Conservation (phyloP, 2,113 vertebrate genomes). For the Ceyx melanurus region DNA sequence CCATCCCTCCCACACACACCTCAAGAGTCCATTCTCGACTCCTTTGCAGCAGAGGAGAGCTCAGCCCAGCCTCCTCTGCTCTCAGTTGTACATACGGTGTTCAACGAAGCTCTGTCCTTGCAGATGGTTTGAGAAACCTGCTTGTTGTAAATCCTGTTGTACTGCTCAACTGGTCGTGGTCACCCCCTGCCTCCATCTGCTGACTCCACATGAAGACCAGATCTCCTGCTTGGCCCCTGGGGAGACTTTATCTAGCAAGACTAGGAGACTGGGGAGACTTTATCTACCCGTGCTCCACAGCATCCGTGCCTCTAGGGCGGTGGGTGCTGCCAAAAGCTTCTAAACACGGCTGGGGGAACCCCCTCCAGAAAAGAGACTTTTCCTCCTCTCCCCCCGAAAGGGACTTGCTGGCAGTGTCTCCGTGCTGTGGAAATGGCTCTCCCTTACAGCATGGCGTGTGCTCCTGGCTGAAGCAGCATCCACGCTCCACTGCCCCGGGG, state of each 20-base stretch:
- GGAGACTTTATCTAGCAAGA: not conserved
- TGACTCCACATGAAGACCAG: not conserved
- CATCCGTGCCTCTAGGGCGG: not conserved
- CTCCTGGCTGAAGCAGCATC: not conserved
- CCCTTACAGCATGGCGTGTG: fast-evolving
- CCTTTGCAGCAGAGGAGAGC: not conserved
- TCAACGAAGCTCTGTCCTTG: constrained; percentile 5
- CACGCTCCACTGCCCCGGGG: not conserved
- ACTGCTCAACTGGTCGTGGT: not conserved
- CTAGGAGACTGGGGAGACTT: not conserved
- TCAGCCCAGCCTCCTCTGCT: not conserved
- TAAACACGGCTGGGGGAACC: not conserved
- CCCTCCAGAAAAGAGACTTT: not conserved
- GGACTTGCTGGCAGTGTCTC: not conserved
- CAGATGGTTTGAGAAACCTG: constrained; percentile 29
- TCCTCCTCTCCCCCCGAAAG: not conserved
- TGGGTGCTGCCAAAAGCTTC: not conserved
- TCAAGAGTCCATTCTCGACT: not conserved
- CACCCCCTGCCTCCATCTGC: not conserved
- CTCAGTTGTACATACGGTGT: not conserved
- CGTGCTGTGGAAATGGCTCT: not conserved
- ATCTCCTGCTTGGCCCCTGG: not conserved
- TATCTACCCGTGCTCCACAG: not conserved
- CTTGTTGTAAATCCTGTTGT: constrained; percentile 31
- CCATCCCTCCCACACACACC: not conserved